Percentiles rank a stretch among this genome's conserved stretches.
Conservation (phyloP, 2,113 vertebrate species). For the Urocolius indicus region DNA sequence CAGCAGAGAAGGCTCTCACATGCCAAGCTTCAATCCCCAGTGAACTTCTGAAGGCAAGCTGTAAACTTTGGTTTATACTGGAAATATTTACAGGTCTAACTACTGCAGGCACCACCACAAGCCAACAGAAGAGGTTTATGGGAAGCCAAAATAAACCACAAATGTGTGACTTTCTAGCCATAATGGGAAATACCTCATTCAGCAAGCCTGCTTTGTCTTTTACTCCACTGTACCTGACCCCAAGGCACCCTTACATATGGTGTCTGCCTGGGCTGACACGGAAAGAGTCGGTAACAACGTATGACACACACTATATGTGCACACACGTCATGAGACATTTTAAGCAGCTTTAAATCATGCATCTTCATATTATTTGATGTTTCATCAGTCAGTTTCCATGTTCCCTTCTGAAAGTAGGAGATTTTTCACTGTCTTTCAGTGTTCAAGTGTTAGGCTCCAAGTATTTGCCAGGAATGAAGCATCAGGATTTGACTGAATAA, state of each 20-base stretch:
- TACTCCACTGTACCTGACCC: rapidly evolving
- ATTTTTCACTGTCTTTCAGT: rapidly evolving
- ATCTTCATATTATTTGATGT: not conserved
- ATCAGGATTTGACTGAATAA: not conserved
- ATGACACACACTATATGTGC: no score
- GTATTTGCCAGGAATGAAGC: not conserved
- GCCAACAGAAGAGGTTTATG: not conserved
- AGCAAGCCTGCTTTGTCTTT: not conserved
- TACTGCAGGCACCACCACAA: not conserved
- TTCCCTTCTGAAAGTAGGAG: not conserved
- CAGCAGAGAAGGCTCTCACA: not conserved
- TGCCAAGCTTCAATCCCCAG: not conserved
- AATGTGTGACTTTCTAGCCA: not conserved
- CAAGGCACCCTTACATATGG: not conserved
- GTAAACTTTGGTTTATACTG: not conserved
- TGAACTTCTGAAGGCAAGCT: not conserved
- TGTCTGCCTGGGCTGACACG: not conserved
- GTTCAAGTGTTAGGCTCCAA: not conserved
- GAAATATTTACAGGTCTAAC: conserved; percentile 12
- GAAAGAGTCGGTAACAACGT: rapidly evolving
- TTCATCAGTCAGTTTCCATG: rapidly evolving
- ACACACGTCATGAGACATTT: no score
- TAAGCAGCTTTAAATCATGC: rapidly evolving
- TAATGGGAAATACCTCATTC: not conserved
- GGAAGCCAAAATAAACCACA: conserved; percentile 27